These are phyloP conservation scores for Drosophila equinoxialis DNA, from an alignment of 1,140 invertebrate species.

Conservation along the genomic window DNA sequence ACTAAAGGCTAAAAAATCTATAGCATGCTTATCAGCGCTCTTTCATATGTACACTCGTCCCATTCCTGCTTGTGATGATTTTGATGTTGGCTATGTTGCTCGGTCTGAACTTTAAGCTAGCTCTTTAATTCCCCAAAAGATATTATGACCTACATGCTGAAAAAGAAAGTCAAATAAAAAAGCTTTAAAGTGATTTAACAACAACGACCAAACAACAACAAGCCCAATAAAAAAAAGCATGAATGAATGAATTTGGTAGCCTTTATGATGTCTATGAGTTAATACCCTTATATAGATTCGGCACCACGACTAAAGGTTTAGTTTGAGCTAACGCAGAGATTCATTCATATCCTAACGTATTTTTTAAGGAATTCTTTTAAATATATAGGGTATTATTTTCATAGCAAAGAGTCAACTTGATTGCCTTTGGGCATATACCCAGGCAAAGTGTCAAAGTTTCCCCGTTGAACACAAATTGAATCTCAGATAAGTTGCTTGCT, in stretches of 20 bases:
- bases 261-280: too few relatives aligned
- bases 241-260: slow-evolving; percentile 3
- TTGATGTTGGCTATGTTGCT: slow-evolving; percentile 9
- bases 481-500: slow-evolving; percentile 33
- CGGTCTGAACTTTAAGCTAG: slow-evolving; percentile 49
- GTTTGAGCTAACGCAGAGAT: too few relatives aligned
- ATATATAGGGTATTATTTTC: not conserved
- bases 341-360: too few relatives aligned
- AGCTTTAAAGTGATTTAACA: slow-evolving; percentile 35
- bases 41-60: slow-evolving; percentile 43
- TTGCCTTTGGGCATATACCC: slow-evolving; percentile 1
- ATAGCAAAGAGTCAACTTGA: not conserved
- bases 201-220: not conserved
- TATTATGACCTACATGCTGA: not conserved
- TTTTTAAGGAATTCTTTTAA: not conserved
- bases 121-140: slow-evolving; percentile 30
- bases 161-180: slow-evolving; percentile 23
- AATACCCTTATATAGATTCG: not conserved
- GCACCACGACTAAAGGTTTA: too few relatives aligned
- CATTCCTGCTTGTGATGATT: slow-evolving; percentile 15
- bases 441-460: not conserved
- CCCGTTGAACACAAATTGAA: slow-evolving; percentile 50
- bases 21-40: slow-evolving; percentile 69
- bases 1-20: slow-evolving; percentile 60
- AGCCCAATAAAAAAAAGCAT: slow-evolving; percentile 24